phyloP scores from a whole-genome alignment of 1,140 invertebrate genomes.

The Macrostomum lignano region DNA sequence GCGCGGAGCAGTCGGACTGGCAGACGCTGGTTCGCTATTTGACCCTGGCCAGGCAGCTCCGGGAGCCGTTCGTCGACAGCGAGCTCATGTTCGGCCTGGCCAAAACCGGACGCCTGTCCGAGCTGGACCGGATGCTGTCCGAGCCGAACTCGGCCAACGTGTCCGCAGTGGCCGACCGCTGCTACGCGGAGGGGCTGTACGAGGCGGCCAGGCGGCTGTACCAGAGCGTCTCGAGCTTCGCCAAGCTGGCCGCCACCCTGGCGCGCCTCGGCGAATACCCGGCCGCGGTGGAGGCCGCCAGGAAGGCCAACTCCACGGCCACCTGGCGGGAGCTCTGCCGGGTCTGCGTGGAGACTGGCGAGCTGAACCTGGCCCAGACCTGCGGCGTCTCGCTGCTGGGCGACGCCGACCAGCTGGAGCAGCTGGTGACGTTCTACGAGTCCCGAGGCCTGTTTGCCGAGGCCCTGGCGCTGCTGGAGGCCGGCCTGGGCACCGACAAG shows the following conservation, averaged over 20 bases:
- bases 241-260: constrained; percentile 72
- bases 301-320: constrained; percentile 86
- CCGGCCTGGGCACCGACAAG: constrained; percentile 69
- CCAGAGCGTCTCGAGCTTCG: constrained; percentile 97
- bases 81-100: constrained; percentile 95
- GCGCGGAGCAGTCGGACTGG: constrained; percentile 16
- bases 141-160: constrained; percentile 96
- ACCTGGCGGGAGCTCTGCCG: constrained; percentile 98
- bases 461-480: constrained; percentile 73
- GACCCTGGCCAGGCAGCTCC: constrained; percentile 47
- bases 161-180: constrained; percentile 88
- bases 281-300: constrained; percentile 82
- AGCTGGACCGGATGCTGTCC: constrained; percentile 91
- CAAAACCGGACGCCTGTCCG: constrained; percentile 72
- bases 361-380: constrained; percentile 93
- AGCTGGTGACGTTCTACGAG: constrained; percentile 92
- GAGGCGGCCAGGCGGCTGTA: constrained; percentile 88
- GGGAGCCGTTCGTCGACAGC: constrained; percentile 91
- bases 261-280: constrained; percentile 94
- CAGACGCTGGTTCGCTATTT: constrained; percentile 4
- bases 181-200: constrained; percentile 90
- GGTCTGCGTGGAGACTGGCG: constrained; percentile 87
- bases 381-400: constrained; percentile 97
- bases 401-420: constrained; percentile 92
- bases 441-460: constrained; percentile 85